Evolutionary conservation across 2,113 vertebrate genomes (phyloP), one percentile per base, ranked within the genome.

Genomic region (Saguinus imperator): DNA sequence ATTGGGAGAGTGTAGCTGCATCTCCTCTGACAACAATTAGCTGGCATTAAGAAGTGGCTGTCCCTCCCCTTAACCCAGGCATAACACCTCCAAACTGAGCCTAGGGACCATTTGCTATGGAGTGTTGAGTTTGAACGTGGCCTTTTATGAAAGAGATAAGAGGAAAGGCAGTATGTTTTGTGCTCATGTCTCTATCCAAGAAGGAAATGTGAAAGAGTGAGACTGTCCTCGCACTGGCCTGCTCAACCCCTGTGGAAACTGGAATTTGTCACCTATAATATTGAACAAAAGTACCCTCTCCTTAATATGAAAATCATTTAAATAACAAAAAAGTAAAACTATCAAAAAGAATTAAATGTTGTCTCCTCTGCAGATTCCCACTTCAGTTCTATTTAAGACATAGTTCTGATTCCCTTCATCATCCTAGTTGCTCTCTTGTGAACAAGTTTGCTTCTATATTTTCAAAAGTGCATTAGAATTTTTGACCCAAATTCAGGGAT

Each of bases 401-500:
- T 1, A 29, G 16, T 32, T 81, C n/a, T 21, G 17, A 76, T 18
- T 55, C 21, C 20, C 55, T 55, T 68, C 29, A 10, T 50, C 48
- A 40, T 85, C 13, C 29, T 14, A 7, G 29, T 72, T 52, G 76
- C 76, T 95, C 18, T 89, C 32, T 76, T 89, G 84, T 91, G 45
- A 96, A 79, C 1, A 20, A 90, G 29, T 95, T 94, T 81, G 64
- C 84, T 72, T 89, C 75, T 94, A 6, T 66, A 23, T 76, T 94
- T 80, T 82, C 81, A 57, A 91, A 87, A 57, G 40, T 92, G 10
- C 76, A 87, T 96, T 94, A 68, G 58, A 94, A 86, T 91, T 94
- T 96, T 83, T 96, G 66, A 94, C 89, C 86, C 88, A 94, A 95
- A 97, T 95, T 18, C 35, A 77, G n/a, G 89, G 97, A 94, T 97